These are phyloP conservation scores for Diploptera punctata DNA, from an alignment of 2,888 invertebrate genomes.

Conservation along the genomic window DNA sequence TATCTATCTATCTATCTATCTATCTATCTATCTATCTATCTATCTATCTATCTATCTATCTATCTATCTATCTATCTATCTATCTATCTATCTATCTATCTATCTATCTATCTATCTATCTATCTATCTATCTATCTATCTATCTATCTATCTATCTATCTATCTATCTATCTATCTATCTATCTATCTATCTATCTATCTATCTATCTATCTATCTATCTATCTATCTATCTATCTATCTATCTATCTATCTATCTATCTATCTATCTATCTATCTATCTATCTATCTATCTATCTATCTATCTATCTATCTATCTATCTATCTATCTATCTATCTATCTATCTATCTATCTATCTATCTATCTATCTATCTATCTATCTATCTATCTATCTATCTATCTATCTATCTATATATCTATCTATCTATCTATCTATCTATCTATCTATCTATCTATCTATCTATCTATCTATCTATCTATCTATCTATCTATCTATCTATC, in stretches of 20 bases:
- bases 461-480: neutral
- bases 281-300: neutral
- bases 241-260: neutral
- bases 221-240: neutral
- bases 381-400: neutral
- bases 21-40: neutral
- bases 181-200: neutral
- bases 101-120: no score
- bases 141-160: neutral
- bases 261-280: neutral
- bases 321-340: neutral
- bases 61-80: neutral
- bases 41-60: neutral
- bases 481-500: neutral
- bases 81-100: neutral
- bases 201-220: neutral
- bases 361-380: neutral
- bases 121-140: no score
- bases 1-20: neutral
- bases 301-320: neutral
- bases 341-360: neutral
- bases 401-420: no score
- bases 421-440: neutral
- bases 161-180: neutral
- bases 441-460: neutral